A percentile compares a stretch with the other conserved stretches of the same genome.
Conservation (phyloP, 2,113 vertebrate species). For the Grantiella picta region DNA sequence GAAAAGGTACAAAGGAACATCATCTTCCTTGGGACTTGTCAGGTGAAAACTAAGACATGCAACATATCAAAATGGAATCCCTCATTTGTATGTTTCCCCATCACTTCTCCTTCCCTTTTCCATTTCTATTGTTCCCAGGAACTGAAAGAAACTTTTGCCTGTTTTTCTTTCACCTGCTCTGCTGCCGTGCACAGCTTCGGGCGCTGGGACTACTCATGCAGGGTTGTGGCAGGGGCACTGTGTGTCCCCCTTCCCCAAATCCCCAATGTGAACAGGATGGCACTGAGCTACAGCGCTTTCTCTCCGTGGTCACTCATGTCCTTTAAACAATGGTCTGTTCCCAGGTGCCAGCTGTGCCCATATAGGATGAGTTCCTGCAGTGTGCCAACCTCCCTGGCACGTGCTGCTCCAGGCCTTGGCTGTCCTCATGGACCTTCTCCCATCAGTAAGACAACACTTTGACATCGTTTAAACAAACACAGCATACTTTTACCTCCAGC, state of each 20-base stretch:
- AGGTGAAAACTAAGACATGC: neutral
- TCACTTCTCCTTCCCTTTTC: neutral
- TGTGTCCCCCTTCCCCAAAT: neutral
- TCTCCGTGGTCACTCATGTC: neutral
- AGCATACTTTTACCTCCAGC: neutral
- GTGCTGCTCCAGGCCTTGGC: neutral
- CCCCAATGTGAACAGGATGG: neutral
- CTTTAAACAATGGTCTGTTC: neutral
- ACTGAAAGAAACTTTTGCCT: neutral
- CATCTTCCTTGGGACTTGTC: neutral
- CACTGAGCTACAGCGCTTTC: neutral
- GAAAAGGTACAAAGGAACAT: neutral
- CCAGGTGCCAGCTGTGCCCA: neutral
- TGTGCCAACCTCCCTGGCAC: rapidly evolving
- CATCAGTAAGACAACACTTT: neutral
- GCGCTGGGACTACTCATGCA: rapidly evolving
- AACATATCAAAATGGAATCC: rapidly evolving
- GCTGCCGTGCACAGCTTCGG: rapidly evolving
- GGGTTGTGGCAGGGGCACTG: neutral
- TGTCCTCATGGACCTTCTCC: neutral
- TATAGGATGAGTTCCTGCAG: rapidly evolving
- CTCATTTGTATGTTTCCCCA: neutral
- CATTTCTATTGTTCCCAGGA: neutral
- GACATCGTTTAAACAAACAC: neutral
- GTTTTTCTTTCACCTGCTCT: neutral